Conservation (phyloP, 2,113 vertebrate genomes). For the Arenaria interpres region DNA sequence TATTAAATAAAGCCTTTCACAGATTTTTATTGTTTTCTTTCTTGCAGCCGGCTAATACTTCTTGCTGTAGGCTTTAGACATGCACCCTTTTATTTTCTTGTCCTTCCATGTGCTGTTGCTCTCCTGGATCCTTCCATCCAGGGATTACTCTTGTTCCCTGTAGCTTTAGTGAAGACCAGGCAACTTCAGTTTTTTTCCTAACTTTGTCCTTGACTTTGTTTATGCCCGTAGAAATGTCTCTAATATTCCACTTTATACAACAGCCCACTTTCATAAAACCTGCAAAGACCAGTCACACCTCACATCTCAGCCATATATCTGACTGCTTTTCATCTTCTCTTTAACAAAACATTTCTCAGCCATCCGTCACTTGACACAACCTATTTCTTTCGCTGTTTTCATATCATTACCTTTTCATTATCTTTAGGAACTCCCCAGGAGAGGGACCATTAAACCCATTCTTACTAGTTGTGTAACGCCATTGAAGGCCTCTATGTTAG, state of each 20-base stretch:
- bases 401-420: not conserved
- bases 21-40: constrained; percentile 17
- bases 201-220: not conserved
- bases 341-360: not conserved
- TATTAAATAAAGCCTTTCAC: constrained; percentile 25
- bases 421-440: not conserved
- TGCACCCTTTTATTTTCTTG: not conserved
- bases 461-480: not conserved
- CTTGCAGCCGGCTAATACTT: not conserved
- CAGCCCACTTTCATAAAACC: not conserved
- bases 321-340: not conserved
- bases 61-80: not conserved
- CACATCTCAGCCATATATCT: not conserved
- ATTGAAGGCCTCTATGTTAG: not conserved
- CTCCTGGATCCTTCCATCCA: not conserved
- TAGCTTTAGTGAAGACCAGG: not conserved
- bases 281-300: not conserved
- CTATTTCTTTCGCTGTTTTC: not conserved
- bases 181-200: not conserved
- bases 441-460: not conserved
- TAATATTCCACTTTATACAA: not conserved
- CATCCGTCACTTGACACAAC: not conserved
- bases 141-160: not conserved
- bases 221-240: not conserved
- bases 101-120: not conserved